Evolutionary conservation across 2,797 vertebrate species (phyloP).

Genomic region (Acanthiza pusilla): DNA sequence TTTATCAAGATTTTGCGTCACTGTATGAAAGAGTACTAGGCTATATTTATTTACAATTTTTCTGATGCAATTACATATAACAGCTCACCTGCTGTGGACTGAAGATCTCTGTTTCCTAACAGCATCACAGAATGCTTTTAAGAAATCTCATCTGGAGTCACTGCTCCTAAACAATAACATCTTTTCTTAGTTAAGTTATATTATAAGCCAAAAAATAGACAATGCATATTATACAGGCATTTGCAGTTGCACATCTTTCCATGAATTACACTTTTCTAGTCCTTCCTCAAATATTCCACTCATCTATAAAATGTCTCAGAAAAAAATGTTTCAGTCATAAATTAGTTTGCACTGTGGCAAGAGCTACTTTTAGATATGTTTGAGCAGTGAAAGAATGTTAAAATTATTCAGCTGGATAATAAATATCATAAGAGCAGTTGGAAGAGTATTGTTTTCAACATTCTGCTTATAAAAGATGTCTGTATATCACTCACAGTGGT

Average conservation of each 20-base stretch:
- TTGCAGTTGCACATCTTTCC: neutral
- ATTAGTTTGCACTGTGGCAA: neutral
- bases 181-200: neutral
- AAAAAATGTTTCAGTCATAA: neutral
- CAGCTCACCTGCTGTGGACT: neutral
- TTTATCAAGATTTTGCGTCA: slow-evolving; percentile 14
- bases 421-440: neutral
- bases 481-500: neutral
- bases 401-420: neutral
- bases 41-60: slow-evolving; percentile 10
- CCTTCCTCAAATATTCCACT: neutral
- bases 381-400: neutral
- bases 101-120: slow-evolving; percentile 28
- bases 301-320: neutral
- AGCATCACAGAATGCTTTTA: neutral
- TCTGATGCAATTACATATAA: neutral
- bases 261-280: neutral
- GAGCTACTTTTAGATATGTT: neutral
- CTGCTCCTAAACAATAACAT: neutral
- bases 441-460: neutral
- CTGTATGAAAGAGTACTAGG: neutral
- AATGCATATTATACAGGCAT: neutral
- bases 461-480: neutral
- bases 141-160: neutral
- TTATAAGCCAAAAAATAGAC: neutral